These are phyloP conservation scores for Protophormia terraenovae DNA, from an alignment of 2,888 invertebrate genomes.

Conservation along the genomic window DNA sequence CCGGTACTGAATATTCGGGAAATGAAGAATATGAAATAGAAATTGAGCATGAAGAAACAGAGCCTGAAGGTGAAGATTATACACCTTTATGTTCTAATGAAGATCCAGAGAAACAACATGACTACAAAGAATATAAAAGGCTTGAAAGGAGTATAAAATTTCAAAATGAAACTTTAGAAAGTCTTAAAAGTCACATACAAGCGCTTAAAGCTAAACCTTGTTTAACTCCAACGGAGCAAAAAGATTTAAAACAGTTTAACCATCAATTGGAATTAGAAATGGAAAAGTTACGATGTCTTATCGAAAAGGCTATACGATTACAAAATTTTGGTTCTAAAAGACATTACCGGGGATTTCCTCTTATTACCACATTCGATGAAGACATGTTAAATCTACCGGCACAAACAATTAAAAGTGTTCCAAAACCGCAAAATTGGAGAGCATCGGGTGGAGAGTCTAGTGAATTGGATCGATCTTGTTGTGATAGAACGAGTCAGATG, in stretches of 20 bases:
- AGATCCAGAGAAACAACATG: conserved; percentile 75
- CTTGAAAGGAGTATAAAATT: conserved; percentile 77
- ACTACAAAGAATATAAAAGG: conserved; percentile 75
- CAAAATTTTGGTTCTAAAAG: conserved; percentile 77
- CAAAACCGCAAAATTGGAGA: conserved; percentile 22
- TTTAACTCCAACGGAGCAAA: conserved; percentile 74
- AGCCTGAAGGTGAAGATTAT: conserved; percentile 68
- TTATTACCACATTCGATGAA: conserved; percentile 78
- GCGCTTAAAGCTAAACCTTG: conserved; percentile 73
- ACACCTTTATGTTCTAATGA: conserved; percentile 74
- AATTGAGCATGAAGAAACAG: conserved; percentile 61
- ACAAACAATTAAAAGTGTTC: not conserved
- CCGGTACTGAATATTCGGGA: not conserved
- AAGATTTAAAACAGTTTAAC: conserved; percentile 75
- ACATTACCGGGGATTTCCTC: conserved; percentile 74
- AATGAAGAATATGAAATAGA: conserved; percentile 67
- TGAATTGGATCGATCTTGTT: conserved; percentile 47
- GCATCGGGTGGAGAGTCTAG: conserved; percentile 61
- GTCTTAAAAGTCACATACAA: conserved; percentile 76
- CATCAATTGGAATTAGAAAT: conserved; percentile 79
- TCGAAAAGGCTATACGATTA: conserved; percentile 75
- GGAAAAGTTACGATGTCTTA: conserved; percentile 76
- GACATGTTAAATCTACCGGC: conserved; percentile 73
- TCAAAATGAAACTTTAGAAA: conserved; percentile 77
- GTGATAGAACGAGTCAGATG: conserved; percentile 13